Percentiles rank a stretch among this genome's conserved stretches.
These are phyloP conservation scores for Euura lappo DNA, from an alignment of 1,140 invertebrate genomes.

Conservation along the genomic window DNA sequence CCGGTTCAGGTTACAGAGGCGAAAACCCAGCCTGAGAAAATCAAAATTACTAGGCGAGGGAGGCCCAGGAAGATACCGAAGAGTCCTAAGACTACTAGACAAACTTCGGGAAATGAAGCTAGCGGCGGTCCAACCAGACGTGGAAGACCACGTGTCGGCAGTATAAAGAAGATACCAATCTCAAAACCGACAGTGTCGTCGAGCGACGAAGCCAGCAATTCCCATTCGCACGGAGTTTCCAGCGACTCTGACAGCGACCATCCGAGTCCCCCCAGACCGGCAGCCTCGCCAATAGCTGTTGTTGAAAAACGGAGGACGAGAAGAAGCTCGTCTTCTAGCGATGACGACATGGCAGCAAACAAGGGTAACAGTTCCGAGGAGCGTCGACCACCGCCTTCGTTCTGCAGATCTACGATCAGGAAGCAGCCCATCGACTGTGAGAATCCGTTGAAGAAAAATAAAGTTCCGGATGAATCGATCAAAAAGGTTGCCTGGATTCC, in stretches of 20 bases:
- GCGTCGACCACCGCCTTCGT: neutral
- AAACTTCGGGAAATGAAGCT: slow-evolving; percentile 24
- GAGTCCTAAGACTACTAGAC: slow-evolving; percentile 37
- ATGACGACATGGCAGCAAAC: slow-evolving; percentile 32
- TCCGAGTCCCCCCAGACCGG: slow-evolving; percentile 8
- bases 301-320: slow-evolving; percentile 34
- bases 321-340: slow-evolving; percentile 44
- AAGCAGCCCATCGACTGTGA: slow-evolving; percentile 40
- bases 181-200: slow-evolving; percentile 42
- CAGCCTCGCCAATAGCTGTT: slow-evolving; percentile 15
- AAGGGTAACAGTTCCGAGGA: slow-evolving; percentile 23
- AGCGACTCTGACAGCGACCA: slow-evolving; percentile 45
- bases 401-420: neutral
- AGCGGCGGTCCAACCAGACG: slow-evolving; percentile 16
- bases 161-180: slow-evolving; percentile 42
- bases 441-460: slow-evolving; percentile 45
- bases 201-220: slow-evolving; percentile 43
- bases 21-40: slow-evolving; percentile 50
- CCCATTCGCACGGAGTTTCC: slow-evolving; percentile 31
- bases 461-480: slow-evolving; percentile 46
- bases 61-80: slow-evolving; percentile 53
- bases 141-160: slow-evolving; percentile 34
- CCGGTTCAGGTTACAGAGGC: slow-evolving; percentile 24
- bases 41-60: slow-evolving; percentile 55
- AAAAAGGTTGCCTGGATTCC: slow-evolving; percentile 49